Evolutionary conservation across 2,888 invertebrate genomes (phyloP), one percentile per base, ranked within the genome.

Genomic region (Melipona bicolor): DNA sequence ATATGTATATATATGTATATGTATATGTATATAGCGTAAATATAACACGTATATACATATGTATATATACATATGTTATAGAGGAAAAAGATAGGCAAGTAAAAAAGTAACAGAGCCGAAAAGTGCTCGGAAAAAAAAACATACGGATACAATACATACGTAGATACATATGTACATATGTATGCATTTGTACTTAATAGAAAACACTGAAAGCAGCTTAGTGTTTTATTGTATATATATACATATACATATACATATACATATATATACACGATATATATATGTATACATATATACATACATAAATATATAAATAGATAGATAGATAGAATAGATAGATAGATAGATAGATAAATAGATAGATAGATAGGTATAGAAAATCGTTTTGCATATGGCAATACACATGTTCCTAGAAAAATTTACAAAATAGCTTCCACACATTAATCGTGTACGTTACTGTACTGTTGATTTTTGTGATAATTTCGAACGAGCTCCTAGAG

Each of bases 151-250:
- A 87, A 88, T 88, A 88, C 88, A 88, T 83, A 89, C 88, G 88
- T 91, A 80, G 85, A 80, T 89, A 82, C 85, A 88, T 86, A 87
- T 56, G 21, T 62, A 32, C 79, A 88, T 89, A 87, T 90, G 72
- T 87, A 81, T 88, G 78, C 81, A 77, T 81, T 75, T 81, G 64
- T 76, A 87, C 79, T 92, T 92, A 93, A 92, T 91, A 93, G 91
- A 94, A 93, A 89, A 94, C 94, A 94, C 84, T 93, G 93, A 94
- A 94, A 94, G 94, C 94, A 94, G 94, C 93, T 92, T 93, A 90
- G 94, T 94, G 93, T 94, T 93, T 81, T 81, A 91, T 94, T 92
- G 94, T 92, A 87, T 87, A 88, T 85, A 87, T 81, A 79, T 86
- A 84, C 86, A 81, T 83, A 74, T 74, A 77, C 70, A 82, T 78